Base-by-base conservation (phyloP, 2,888 invertebrate species). In the Pimpla rufipes region DNA sequence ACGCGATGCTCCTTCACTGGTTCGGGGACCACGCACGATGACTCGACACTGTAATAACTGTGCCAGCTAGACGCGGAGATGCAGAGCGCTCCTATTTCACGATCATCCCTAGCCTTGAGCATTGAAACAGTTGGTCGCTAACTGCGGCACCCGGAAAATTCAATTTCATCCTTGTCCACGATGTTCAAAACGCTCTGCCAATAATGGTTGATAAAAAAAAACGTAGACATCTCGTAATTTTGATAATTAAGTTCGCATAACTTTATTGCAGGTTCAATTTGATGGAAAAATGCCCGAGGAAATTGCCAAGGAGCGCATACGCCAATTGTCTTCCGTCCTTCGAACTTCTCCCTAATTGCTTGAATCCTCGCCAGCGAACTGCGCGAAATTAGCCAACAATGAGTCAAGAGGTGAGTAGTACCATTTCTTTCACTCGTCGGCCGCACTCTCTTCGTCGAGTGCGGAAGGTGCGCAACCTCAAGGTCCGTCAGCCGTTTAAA, bases 11-110 rank as follows among this genome's bases (percentile, higher is more conserved):
- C 13, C n/a, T n/a, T n/a, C 55, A 35, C 35, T 37, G 42, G 35
- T 62, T n/a, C n/a, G n/a, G 50, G 40, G 11, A 62, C 57, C 68
- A 47, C 13, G 45, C 52, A 55, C 77, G 67, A 77, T 77, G 76
- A 80, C 76, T 68, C 71, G 77, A 47, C 71, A 10, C 75, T 83
- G 71, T 62, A 83, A 79, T 79, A 92, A 90, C 87, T 88, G 91
- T 92, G 92, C 90, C 91, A 91, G 89, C 75, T 21, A 21, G 47
- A 59, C 42, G 55, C 45, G 55, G n/a, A 29, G 70, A 82, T 87
- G 90, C 91, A 90, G 88, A 87, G 88, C 87, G 83, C 90, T 84
- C 88, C 89, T 90, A 90, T 91, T 91, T 91, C 87, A 90, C 89
- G 90, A 88, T 87, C 79, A 71, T 73, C 71, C 50, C 66, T 76